Percentiles rank a stretch among this genome's conserved stretches.
Conservation (phyloP, 2,113 vertebrate genomes). For the Dasyurus viverrinus region DNA sequence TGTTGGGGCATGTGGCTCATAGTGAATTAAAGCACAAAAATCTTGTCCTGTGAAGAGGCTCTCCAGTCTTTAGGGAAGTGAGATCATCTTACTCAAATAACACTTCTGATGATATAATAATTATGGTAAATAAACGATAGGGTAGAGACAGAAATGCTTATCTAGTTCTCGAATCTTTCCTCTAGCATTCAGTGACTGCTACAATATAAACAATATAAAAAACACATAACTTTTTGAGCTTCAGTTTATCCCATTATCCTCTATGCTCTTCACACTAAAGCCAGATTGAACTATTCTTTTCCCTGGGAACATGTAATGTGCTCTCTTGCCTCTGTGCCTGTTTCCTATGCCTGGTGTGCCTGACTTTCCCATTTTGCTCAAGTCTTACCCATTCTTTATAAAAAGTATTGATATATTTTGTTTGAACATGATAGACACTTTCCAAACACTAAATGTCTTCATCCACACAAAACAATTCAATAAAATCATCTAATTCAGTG, state of each 20-base stretch:
- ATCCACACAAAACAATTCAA: background rate
- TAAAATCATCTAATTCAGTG: background rate
- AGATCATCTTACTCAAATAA: slow-evolving; percentile 1
- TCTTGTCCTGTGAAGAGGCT: background rate
- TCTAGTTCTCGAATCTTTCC: background rate
- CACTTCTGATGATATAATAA: background rate
- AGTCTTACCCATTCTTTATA: background rate
- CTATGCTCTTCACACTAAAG: background rate
- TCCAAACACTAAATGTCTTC: too few species aligned
- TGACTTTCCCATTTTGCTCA: background rate
- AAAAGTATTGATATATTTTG: background rate
- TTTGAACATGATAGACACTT: background rate
- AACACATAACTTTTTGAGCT: background rate
- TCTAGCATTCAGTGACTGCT: background rate
- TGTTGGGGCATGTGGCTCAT: background rate
- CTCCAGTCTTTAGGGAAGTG: background rate
- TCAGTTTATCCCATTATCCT: background rate
- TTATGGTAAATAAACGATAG: background rate
- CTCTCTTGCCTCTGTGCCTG: background rate
- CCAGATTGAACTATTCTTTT: background rate
- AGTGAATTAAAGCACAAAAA: background rate
- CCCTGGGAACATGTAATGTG: background rate
- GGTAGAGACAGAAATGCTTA: background rate
- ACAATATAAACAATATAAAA: background rate
- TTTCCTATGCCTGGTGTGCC: background rate